Percentiles rank a stretch among this genome's conserved stretches.
Conservation (phyloP, 2,888 invertebrate species). For the Poecilus cupreus region DNA sequence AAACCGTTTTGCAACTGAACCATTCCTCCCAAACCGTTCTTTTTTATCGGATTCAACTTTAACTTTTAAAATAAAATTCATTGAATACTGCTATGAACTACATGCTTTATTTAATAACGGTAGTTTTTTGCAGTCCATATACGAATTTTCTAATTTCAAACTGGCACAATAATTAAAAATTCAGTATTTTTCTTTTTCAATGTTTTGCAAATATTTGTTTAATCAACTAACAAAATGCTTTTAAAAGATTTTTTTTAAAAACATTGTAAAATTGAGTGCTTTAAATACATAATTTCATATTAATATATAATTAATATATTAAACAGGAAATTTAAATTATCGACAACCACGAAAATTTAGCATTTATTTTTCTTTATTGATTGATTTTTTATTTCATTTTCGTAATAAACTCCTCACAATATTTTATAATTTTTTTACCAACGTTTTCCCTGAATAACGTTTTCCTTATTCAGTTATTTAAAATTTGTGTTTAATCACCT, state of each 20-base stretch:
- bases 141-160: neutral
- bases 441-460: too few relatives aligned
- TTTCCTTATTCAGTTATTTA: too few relatives aligned
- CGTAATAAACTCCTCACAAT: too few relatives aligned
- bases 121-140: neutral
- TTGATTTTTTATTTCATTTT: too few relatives aligned
- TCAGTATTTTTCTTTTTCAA: neutral
- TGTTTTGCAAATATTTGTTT: neutral
- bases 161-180: neutral
- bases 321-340: neutral
- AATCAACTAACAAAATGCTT: neutral
- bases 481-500: too few relatives aligned
- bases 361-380: too few relatives aligned
- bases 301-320: neutral
- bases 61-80: constrained; percentile 36
- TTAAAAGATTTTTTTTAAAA: neutral
- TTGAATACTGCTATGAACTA: neutral
- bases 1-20: constrained; percentile 29
- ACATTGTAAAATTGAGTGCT: neutral
- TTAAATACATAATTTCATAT: neutral
- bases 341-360: neutral
- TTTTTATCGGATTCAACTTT: constrained; percentile 29
- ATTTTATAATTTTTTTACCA: too few relatives aligned
- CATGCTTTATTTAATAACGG: neutral
- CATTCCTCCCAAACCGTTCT: neutral